Evolutionary conservation across 2,113 vertebrate species (phyloP), one percentile per base, ranked within the genome.

Genomic region (Scomber japonicus): DNA sequence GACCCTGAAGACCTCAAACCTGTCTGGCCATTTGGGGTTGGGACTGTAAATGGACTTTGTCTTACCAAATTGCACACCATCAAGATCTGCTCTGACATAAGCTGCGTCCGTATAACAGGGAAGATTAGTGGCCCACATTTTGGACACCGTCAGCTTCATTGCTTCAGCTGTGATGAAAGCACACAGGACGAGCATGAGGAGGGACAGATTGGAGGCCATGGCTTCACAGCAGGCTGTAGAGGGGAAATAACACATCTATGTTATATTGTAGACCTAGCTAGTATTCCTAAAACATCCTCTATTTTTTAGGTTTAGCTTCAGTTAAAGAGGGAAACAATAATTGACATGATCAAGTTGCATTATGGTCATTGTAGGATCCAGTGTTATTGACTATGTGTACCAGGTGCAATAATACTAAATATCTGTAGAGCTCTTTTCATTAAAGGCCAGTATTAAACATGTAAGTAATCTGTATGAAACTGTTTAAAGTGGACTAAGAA

Each of bases 1-100:
- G 17, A 80, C 84, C 21, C 1, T 21, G 1, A 21, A 21, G 21
- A 1, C 21, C 21, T 21, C 1, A 21, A 21, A 21, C 21, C 1
- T 21, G 0, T 24, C 17, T 35, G 55, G 76, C 89, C 89, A 90
- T 86, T 82, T 85, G 27, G 89, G 89, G 71, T 89, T 80, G 0
- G 0, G 0, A 0, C 89, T 12, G 0, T 63, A 5, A 13, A 79
- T 57, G 13, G 81, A n/a, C 5, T 49, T 31, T 0, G 89, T 90
- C 19, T 21, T 3, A 1, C 86, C 89, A 27, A 27, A 27, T 27
- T 27, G 24, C 40, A 85, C 65, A 19, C 0, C 4, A 24, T 11
- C 0, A 76, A 24, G 44, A 70, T 71, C 84, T 19, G 83, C 83
- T 57, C 75, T 82, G 5, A 90, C 70, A 15, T 21, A 1, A 21